A percentile compares a stretch with the other conserved stretches of the same genome.
These are phyloP conservation scores for Polyommatus icarus DNA, from an alignment of 2,888 invertebrate species.

Conservation along the genomic window DNA sequence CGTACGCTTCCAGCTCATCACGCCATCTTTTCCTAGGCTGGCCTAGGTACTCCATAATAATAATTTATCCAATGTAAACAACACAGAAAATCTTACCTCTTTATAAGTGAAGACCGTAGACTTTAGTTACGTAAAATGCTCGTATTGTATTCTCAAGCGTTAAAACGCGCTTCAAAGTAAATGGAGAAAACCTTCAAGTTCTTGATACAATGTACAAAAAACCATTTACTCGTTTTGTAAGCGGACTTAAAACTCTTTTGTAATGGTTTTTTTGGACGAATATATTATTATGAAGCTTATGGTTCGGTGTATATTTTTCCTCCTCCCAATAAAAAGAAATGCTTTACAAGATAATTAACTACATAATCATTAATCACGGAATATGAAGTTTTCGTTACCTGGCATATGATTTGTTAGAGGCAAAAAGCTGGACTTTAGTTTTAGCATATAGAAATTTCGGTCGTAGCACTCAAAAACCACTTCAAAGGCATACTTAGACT, in stretches of 20 bases:
- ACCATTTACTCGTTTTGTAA: neutral
- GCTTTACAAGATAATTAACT: neutral
- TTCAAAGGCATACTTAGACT: neutral
- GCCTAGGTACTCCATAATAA: too few relatives aligned
- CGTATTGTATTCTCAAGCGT: neutral
- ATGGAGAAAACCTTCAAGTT: neutral
- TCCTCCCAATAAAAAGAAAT: neutral
- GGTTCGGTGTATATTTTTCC: neutral
- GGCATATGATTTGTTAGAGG: too few relatives aligned
- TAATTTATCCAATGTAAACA: too few relatives aligned
- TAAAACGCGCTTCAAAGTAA: neutral
- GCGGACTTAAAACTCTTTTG: neutral
- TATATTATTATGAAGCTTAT: neutral
- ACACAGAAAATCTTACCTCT: too few relatives aligned
- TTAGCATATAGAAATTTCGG: neutral
- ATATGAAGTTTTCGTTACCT: too few relatives aligned
- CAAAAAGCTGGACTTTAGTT: neutral
- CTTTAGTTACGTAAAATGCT: too few relatives aligned
- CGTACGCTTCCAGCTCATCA: too few relatives aligned
- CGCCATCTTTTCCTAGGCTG: too few relatives aligned
- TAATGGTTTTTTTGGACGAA: neutral
- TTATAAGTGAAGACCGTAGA: too few relatives aligned
- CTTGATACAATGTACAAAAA: too few relatives aligned
- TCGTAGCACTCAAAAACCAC: conserved; percentile 3
- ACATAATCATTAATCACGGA: neutral